Evolutionary conservation across 2,797 vertebrate species (phyloP), one percentile per base, ranked within the genome.

Genomic region (Borostomias antarcticus): DNA sequence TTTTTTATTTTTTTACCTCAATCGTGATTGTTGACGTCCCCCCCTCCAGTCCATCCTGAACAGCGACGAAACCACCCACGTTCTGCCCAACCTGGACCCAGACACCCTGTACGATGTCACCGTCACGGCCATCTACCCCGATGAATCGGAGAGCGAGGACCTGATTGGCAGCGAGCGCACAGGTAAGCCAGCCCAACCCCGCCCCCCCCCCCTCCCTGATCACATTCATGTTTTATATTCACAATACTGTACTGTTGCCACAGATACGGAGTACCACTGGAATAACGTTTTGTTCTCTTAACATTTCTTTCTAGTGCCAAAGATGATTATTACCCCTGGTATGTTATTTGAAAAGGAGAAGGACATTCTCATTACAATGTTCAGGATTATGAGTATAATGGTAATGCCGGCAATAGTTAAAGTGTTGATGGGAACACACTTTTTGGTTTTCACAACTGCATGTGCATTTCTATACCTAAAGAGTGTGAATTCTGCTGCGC

Each of bases 111-210:
- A 98, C 74, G 83, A 89, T 0, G 87, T 98, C 67, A 94, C 94
- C 0, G 82, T 99, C 48, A 98, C 97, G 0, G 96, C 95, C 75
- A 96, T 99, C 84, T 98, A 98, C 83, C 96, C 96, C 0, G 98
- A 99, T 69, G 96, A 99, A 76, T 95, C 95, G 0, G 98, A 99
- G 86, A 99, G 97, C 0, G 95, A 98, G 75, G 95, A 95, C 60
- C 85, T 99, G 74, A 91, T 93, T 72, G 96, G 95, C 50, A 88
- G 68, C 33, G 90, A 98, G 74, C 90, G 94, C 29, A 98, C 97
- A 73, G 1, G 97, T 98, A 92, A 94, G 96, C 80, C 75, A 1
- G 11, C 19, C 26, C n/a, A n/a, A 17, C 40, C 5, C 37, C 37
- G 29, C 7, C 25, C 13, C 0, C 8, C 0, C 1, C n/a, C 2